Conservation (phyloP, 2,113 vertebrate species). For the Crypturellus undulatus region DNA sequence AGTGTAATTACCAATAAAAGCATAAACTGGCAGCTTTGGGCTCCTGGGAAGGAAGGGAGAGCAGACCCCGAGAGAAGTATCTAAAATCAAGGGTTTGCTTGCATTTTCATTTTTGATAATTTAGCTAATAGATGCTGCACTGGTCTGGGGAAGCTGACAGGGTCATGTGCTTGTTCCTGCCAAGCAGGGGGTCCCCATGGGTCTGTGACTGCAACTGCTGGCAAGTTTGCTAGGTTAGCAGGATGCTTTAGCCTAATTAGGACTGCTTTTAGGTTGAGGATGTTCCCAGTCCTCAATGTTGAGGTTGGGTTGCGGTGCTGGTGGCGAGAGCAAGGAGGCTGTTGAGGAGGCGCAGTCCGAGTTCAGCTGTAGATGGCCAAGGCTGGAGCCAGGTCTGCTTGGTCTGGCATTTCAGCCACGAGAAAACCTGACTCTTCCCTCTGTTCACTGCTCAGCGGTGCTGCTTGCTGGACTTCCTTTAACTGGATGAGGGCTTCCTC, state of each 20-base stretch:
- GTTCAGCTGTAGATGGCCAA: background rate
- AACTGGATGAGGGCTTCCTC: background rate
- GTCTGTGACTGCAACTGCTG: background rate
- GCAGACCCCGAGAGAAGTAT: background rate
- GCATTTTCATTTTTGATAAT: background rate
- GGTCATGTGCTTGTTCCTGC: background rate
- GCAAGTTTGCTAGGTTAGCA: background rate
- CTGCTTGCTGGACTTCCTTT: background rate
- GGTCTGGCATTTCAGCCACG: background rate
- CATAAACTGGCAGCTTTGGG: constrained; percentile 13
- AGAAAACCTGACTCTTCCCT: background rate
- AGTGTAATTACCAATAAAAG: constrained; percentile 59
- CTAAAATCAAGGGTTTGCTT: background rate
- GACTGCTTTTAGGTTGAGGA: background rate
- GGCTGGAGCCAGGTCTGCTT: background rate
- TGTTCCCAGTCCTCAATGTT: background rate
- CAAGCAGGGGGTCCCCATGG: background rate
- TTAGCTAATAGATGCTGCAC: background rate
- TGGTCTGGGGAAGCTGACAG: background rate
- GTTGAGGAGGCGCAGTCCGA: background rate
- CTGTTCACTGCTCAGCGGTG: background rate
- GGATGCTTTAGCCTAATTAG: background rate
- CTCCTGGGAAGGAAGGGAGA: background rate
- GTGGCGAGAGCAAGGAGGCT: background rate
- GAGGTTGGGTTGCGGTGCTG: background rate